Evolutionary conservation across 2,888 invertebrate genomes (phyloP).

Genomic region (Synergus itoensis): DNA sequence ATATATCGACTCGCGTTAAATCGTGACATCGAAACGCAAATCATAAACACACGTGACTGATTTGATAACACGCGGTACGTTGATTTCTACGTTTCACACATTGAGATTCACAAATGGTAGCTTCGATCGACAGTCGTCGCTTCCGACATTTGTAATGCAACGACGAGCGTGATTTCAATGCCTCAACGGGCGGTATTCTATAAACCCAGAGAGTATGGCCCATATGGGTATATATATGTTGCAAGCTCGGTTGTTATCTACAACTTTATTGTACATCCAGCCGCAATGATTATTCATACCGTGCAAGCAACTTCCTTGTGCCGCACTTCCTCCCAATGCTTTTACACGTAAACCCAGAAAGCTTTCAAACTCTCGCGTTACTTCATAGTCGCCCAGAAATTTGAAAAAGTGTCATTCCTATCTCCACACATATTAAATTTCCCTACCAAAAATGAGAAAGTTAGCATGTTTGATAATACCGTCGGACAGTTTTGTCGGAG

Average conservation of each 20-base stretch:
- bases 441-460: not conserved
- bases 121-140: constrained; percentile 37
- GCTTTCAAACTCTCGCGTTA: constrained; percentile 1
- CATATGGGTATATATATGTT: constrained; percentile 2
- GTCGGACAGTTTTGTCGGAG: not conserved
- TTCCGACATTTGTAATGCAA: constrained; percentile 23
- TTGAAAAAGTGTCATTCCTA: not conserved
- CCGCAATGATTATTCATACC: constrained; percentile 33
- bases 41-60: constrained; percentile 35
- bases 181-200: constrained; percentile 35
- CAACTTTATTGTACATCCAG: constrained; percentile 28
- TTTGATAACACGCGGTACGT: constrained; percentile 25
- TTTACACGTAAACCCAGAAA: constrained; percentile 12
- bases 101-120: constrained; percentile 34
- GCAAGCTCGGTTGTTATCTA: constrained; percentile 32
- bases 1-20: constrained; percentile 4
- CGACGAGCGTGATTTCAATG: constrained; percentile 38
- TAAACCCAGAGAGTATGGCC: constrained; percentile 27
- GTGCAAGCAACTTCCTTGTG: constrained; percentile 24
- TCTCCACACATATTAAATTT: constrained; percentile 11
- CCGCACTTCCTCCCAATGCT: constrained; percentile 5
- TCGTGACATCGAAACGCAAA: constrained; percentile 33
- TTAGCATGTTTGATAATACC: not conserved
- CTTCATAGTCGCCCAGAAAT: not conserved
- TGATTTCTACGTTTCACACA: constrained; percentile 15